Base-by-base conservation (phyloP, 2,113 vertebrate species). In the Rissa tridactyla region DNA sequence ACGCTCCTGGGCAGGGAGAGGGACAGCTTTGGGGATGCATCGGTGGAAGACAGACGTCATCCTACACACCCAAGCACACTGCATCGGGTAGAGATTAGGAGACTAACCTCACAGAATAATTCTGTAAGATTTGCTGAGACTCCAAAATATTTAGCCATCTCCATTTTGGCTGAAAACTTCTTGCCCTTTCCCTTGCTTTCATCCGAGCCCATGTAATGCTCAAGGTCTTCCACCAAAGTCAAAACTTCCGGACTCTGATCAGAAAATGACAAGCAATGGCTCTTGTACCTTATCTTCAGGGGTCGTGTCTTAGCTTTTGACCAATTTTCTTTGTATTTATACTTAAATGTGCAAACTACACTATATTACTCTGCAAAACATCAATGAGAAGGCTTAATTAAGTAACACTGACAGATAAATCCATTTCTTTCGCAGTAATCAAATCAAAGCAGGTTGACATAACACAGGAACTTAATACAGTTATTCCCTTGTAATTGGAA, bases 351-450 rank as follows among this genome's bases (percentile, higher is more conserved):
- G 98, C 98, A 98, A 96, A 98, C 42, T 32, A 57, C 92, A 94
- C 88, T 97, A 93, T 82, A 97, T 98, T 96, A 98, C 97, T 97
- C 98, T 98, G 98, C 92, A 95, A 96, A 97, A 96, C 98, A 99
- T 99, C 99, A 98, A 95, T 97, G 98, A 99, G 98, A 94, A 98
- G 97, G 77, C 96, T 98, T 99, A 99, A 99, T 99, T 98, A 99
- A 99, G 98, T 99, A 99, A 99, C 98, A 98, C 97, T 99, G 99
- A 99, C 99, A 99, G 99, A 99, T 98, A 99, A 99, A 99, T 98
- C 98, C 98, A 98, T 99, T 99, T 99, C 98, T 99, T 98, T 98
- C 90, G 83, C 98, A 98, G 94, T 99, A 99, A 99, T 99, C 98
- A 97, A 99, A 99, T 99, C 99, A 99, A 97, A 98, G 98, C 98